Percentiles rank a stretch among this genome's conserved stretches.
phyloP scores from a whole-genome alignment of 2,797 vertebrate species.

The Anguilla megastoma region DNA sequence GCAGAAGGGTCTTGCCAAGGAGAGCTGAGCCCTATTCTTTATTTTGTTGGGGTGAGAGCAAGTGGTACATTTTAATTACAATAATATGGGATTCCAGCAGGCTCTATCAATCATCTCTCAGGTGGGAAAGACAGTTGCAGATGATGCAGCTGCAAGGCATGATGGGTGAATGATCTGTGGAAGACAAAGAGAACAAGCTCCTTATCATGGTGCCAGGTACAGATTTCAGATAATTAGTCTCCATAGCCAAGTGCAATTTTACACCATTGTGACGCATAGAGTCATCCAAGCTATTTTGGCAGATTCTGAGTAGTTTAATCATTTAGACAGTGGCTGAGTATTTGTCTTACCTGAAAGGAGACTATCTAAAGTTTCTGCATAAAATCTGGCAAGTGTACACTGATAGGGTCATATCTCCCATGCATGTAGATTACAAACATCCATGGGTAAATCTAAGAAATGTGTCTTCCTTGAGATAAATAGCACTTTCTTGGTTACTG shows the following conservation, averaged over 20 bases:
- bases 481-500: not conserved
- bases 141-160: conserved; percentile 57
- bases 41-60: conserved; percentile 34
- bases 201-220: conserved; percentile 49
- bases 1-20: conserved; percentile 43
- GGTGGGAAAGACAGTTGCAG: conserved; percentile 58
- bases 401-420: not conserved
- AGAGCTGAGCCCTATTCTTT: conserved; percentile 33
- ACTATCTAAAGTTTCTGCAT: not conserved
- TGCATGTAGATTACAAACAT: not conserved
- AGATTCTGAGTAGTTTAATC: not conserved
- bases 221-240: conserved; percentile 55
- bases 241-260: conserved; percentile 37
- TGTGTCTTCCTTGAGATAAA: not conserved
- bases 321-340: not conserved
- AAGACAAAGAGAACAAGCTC: conserved; percentile 46
- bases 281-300: not conserved
- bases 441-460: not conserved
- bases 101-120: conserved; percentile 54
- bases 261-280: conserved; percentile 31
- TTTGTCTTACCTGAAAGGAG: not conserved
- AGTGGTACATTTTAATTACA: conserved; percentile 62
- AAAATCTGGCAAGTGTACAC: not conserved
- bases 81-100: conserved; percentile 50
- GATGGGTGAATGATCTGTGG: conserved; percentile 49